Percentiles rank a stretch among this genome's conserved stretches.
Conservation (phyloP, 2,888 invertebrate genomes). For the Tuta absoluta region DNA sequence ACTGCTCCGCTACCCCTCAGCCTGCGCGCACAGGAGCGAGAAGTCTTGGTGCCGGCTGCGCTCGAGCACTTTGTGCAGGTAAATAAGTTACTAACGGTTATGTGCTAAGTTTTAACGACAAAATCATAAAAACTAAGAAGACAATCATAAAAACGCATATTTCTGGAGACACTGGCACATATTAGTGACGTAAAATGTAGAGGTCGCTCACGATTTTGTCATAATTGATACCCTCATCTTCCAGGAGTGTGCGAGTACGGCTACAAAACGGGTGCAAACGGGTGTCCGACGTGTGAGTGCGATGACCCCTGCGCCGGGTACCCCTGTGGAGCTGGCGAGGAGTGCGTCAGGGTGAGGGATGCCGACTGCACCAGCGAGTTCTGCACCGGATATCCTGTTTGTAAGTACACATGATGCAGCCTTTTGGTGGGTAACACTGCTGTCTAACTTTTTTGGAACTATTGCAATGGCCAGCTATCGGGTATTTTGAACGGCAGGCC, state of each 20-base stretch:
- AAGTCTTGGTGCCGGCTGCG: conserved; percentile 81
- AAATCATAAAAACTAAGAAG: background rate
- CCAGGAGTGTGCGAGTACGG: conserved; percentile 88
- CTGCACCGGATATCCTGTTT: conserved; percentile 89
- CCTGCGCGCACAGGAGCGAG: conserved; percentile 71
- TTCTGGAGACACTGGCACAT: no score
- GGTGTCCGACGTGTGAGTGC: conserved; percentile 92
- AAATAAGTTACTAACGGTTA: background rate
- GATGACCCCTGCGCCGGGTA: conserved; percentile 92
- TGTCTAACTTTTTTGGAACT: no score
- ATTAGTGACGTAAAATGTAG: background rate
- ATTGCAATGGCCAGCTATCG: no score
- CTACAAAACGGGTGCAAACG: conserved; percentile 84
- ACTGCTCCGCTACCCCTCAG: conserved; percentile 77
- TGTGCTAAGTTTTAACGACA: no score
- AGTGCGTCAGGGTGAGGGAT: conserved; percentile 88
- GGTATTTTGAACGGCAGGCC: no score
- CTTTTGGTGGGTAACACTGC: no score
- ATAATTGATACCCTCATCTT: background rate
- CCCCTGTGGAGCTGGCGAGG: conserved; percentile 85
- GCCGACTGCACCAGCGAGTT: conserved; percentile 83
- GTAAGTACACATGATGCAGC: conserved; percentile 71
- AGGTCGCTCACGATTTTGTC: background rate
- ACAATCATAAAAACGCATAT: no score
- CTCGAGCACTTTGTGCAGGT: conserved; percentile 88